Evolutionary conservation across 2,113 vertebrate species (phyloP).

Genomic region (Lipophrys pholis): DNA sequence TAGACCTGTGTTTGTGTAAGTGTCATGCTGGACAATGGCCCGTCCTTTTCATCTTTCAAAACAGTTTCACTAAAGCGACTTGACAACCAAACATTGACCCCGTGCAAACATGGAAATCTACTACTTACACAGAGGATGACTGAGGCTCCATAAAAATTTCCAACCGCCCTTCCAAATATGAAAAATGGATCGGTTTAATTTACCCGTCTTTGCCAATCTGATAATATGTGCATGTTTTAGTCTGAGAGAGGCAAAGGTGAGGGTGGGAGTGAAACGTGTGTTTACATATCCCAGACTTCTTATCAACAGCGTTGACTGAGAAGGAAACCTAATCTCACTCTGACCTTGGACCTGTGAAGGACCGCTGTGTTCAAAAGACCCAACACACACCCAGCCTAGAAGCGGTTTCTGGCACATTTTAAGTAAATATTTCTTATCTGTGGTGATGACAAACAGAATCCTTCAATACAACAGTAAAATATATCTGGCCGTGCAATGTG

Average conservation of each 20-base stretch:
- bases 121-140: conserved; percentile 1
- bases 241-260: conserved; percentile 31
- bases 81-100: conserved; percentile 18
- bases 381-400: conserved; percentile 6
- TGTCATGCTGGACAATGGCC: not conserved
- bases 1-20: conserved; percentile 30
- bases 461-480: not conserved
- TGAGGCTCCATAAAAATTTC: conserved; percentile 16
- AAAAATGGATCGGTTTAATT: conserved; percentile 7
- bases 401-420: conserved; percentile 11
- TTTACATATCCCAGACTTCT: conserved; percentile 71
- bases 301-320: conserved; percentile 59
- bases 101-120: conserved; percentile 24
- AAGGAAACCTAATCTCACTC: conserved; percentile 61
- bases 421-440: conserved; percentile 44
- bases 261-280: conserved; percentile 47
- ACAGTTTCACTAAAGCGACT: conserved; percentile 22
- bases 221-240: conserved; percentile 11
- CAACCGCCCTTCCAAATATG: conserved; percentile 23
- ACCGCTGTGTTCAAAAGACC: not conserved
- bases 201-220: not conserved
- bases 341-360: conserved; percentile 55
- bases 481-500: no score
- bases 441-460: not conserved
- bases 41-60: conserved; percentile 16